Evolutionary conservation across 1,140 invertebrate species (phyloP).

Genomic region (Neomicropteryx cornuta): DNA sequence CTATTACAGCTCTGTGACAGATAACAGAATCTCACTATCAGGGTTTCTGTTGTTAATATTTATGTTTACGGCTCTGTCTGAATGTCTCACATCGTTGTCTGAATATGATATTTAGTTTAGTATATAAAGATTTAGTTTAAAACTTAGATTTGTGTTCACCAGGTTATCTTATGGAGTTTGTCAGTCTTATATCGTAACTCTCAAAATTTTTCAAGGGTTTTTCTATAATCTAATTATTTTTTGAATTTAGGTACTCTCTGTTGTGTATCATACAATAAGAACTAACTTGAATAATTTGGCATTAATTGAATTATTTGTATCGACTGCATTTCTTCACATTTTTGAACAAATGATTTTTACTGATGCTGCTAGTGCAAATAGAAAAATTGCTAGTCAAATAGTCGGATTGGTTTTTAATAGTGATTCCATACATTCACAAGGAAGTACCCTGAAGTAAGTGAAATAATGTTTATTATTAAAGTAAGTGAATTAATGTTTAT

Average conservation of each 20-base stretch:
- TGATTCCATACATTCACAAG: too few relatives aligned
- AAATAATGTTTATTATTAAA: constrained; percentile 6
- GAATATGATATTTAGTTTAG: too few relatives aligned
- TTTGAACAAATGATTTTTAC: constrained; percentile 15
- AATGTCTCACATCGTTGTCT: too few relatives aligned
- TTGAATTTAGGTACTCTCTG: constrained; percentile 9
- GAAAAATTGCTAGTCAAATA: constrained; percentile 11
- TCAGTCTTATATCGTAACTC: neutral
- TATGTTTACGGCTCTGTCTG: too few relatives aligned
- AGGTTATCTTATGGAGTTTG: neutral
- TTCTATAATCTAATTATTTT: neutral
- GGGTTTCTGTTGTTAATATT: too few relatives aligned
- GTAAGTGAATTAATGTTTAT: constrained; percentile 4
- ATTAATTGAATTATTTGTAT: constrained; percentile 8
- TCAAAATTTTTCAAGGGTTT: neutral
- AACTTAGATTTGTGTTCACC: neutral
- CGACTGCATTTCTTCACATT: constrained; percentile 7
- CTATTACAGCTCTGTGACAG: too few relatives aligned
- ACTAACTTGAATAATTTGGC: constrained; percentile 6
- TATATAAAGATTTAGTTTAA: neutral
- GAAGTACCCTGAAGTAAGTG: too few relatives aligned
- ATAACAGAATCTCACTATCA: too few relatives aligned
- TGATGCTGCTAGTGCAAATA: constrained; percentile 11
- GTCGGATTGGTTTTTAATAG: constrained; percentile 9
- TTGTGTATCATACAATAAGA: constrained; percentile 9